Evolutionary conservation across 37 sponge, comb jelly and placozoan species (phyloP), one percentile per base, ranked within the genome.

Genomic region (Beroe ovata): DNA sequence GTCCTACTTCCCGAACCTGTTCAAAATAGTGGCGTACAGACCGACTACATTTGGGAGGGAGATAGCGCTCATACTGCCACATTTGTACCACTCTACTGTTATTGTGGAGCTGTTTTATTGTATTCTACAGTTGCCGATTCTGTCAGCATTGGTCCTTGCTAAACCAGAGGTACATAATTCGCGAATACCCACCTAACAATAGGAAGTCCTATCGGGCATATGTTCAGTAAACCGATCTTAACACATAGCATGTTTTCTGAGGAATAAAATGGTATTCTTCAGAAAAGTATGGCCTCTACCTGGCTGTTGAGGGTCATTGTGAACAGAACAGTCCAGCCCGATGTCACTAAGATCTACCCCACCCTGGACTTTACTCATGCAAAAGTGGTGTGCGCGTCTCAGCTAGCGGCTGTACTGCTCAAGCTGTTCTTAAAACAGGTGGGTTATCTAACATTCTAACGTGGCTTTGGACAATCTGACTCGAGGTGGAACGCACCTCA

Each of bases 31-130:
- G 21, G 84, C 47, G 3, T 40, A 77, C 33, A 30, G 84, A 36
- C 84, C 84, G 47, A 77, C 84, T 1, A 77, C 84, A 0, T 77
- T 77, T 41, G 84, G 36, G 1, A 11, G 84, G 54, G 84, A 77
- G 84, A 77, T 77, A 21, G 84, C 84, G 0, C 39, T 77, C 28
- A n/a, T 42, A 16, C 41, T 77, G 14, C 84, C 84, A 4, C 47
- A 39, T 19, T 41, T 66, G 33, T 66, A 66, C 30, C 69, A 66
- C 34, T 29, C 36, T 32, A 66, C 36, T 66, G 69, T 66, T 8
- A 21, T 42, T 42, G 38, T 36, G 54, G 84, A 77, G 54, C 84
- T 77, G 84, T 77, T 77, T 20, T 2, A 36, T 2, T 32, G 54
- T 2, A 77, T 77, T 3, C 18, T 66, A 34, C 69, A 66, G 69